Conservation (phyloP, 2,888 invertebrate genomes). For the Malachius bipustulatus region DNA sequence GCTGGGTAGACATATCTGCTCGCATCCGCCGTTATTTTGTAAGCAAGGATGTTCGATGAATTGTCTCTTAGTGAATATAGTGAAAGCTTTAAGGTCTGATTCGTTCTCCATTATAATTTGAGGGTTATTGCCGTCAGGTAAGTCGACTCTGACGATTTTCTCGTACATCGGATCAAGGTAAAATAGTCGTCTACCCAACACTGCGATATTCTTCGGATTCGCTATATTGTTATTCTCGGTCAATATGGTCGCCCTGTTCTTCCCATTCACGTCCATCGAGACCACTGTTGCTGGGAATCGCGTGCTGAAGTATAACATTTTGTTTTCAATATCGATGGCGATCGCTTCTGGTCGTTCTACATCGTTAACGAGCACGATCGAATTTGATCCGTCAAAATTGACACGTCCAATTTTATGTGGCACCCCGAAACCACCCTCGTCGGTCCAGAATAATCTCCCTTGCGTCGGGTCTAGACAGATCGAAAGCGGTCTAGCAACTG, state of each 20-base stretch:
- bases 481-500: constrained; percentile 78
- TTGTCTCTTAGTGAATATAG: constrained; percentile 75
- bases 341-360: constrained; percentile 72
- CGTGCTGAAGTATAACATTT: constrained; percentile 80
- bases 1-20: constrained; percentile 85
- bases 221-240: constrained; percentile 59
- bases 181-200: constrained; percentile 71
- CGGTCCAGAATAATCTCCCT: constrained; percentile 93
- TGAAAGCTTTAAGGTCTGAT: constrained; percentile 74
- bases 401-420: constrained; percentile 81
- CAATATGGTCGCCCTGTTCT: constrained; percentile 53
- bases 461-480: constrained; percentile 87
- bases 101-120: constrained; percentile 73
- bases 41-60: constrained; percentile 76
- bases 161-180: constrained; percentile 84
- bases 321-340: constrained; percentile 69
- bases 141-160: constrained; percentile 72
- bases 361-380: constrained; percentile 58
- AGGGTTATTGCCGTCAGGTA: constrained; percentile 68
- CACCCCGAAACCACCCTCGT: constrained; percentile 84
- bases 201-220: constrained; percentile 68
- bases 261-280: constrained; percentile 62
- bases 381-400: constrained; percentile 84
- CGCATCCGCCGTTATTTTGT: constrained; percentile 81
- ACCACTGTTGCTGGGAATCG: constrained; percentile 60